A percentile compares a stretch with the other conserved stretches of the same genome.
Evolutionary conservation across 2,888 invertebrate species (phyloP).

Genomic region (Acanthacorydalis orientalis): DNA sequence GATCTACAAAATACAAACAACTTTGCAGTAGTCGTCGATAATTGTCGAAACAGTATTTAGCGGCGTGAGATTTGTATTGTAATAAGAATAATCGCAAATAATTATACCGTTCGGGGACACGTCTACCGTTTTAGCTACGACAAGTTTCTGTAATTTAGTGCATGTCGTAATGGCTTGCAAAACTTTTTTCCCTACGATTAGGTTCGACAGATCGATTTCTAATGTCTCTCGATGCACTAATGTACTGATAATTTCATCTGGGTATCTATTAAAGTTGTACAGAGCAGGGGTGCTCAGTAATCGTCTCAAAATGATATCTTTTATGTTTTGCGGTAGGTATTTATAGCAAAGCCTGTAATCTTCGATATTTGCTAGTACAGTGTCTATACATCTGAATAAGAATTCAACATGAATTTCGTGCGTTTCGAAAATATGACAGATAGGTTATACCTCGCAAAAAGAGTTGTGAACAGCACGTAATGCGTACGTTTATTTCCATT

Average conservation of each 20-base stretch:
- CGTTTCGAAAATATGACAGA: background rate
- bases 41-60: no score
- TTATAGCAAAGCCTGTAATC: slow-evolving; percentile 1
- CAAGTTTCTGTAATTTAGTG: slow-evolving; percentile 16
- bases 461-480: no score
- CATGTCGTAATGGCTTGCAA: slow-evolving; percentile 16
- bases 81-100: no score
- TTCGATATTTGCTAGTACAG: slow-evolving; percentile 5
- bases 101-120: no score
- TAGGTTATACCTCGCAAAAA: background rate
- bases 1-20: background rate
- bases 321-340: slow-evolving; percentile 12
- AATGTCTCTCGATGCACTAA: slow-evolving; percentile 17
- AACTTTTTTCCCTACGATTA: slow-evolving; percentile 18
- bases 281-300: slow-evolving; percentile 13
- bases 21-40: background rate
- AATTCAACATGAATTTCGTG: background rate
- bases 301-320: slow-evolving; percentile 16
- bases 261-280: slow-evolving; percentile 14
- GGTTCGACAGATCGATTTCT: slow-evolving; percentile 18
- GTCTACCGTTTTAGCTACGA: slow-evolving; percentile 12
- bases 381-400: slow-evolving; percentile 7
- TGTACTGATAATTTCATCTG: slow-evolving; percentile 14
- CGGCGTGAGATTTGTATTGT: no score
- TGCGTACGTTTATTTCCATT: no score